These are phyloP conservation scores for Plodia interpunctella DNA, from an alignment of 1,140 invertebrate genomes.

Conservation along the genomic window DNA sequence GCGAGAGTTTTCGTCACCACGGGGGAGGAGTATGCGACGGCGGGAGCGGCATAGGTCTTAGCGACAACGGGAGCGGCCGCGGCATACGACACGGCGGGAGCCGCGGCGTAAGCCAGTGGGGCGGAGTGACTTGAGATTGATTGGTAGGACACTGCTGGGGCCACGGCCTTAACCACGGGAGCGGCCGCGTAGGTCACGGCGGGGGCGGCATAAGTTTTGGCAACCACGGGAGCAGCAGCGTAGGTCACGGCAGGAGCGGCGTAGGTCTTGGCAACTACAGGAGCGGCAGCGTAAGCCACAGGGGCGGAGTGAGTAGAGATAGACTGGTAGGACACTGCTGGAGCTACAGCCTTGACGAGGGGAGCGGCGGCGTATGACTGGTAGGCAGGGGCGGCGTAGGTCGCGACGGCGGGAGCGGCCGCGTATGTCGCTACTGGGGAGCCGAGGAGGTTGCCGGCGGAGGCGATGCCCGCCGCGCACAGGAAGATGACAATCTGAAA, in stretches of 20 bases:
- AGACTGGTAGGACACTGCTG: slow-evolving; percentile 21
- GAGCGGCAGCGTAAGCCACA: slow-evolving; percentile 15
- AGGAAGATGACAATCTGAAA: slow-evolving; percentile 51
- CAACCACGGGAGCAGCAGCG: too few relatives aligned
- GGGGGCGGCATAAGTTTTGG: slow-evolving; percentile 19
- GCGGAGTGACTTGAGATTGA: slow-evolving; percentile 39
- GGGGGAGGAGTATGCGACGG: slow-evolving; percentile 44
- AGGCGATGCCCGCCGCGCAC: slow-evolving; percentile 53
- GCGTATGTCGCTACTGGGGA: slow-evolving; percentile 30
- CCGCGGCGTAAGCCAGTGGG: background rate
- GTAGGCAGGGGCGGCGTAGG: slow-evolving; percentile 25
- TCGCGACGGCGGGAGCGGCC: slow-evolving; percentile 18
- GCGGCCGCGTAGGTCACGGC: slow-evolving; percentile 25
- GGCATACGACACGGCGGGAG: slow-evolving; percentile 20
- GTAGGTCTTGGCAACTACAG: slow-evolving; percentile 24
- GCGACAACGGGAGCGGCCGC: slow-evolving; percentile 21
- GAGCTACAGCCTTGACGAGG: slow-evolving; percentile 21
- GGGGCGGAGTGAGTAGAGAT: slow-evolving; percentile 18
- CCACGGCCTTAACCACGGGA: slow-evolving; percentile 26
- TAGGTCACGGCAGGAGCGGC: slow-evolving; percentile 25
- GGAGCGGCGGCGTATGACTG: slow-evolving; percentile 22
- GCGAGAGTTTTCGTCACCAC: slow-evolving; percentile 7
- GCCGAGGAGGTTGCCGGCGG: slow-evolving; percentile 49
- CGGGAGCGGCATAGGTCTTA: slow-evolving; percentile 24
- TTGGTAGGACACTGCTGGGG: slow-evolving; percentile 39